Evolutionary conservation across 2,888 invertebrate genomes (phyloP).

Genomic region (Caprella mutica): DNA sequence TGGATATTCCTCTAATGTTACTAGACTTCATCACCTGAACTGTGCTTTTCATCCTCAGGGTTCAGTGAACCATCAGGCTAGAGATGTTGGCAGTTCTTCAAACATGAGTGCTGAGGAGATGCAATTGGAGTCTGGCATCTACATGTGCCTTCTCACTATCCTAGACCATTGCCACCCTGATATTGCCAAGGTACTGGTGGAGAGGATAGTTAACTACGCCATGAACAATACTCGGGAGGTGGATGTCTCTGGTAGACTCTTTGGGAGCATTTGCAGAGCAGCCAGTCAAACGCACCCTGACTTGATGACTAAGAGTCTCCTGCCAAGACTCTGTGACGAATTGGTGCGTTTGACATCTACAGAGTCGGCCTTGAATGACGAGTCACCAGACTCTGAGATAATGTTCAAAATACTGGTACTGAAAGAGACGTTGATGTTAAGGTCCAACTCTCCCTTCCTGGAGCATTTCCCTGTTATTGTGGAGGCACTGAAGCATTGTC

Average conservation of each 20-base stretch:
- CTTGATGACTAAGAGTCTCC: constrained; percentile 56
- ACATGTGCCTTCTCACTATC: constrained; percentile 45
- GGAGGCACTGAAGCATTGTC: constrained; percentile 22
- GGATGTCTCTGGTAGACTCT: constrained; percentile 67
- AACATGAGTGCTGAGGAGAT: constrained; percentile 58
- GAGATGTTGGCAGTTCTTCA: constrained; percentile 39
- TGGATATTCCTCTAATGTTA: too few species aligned
- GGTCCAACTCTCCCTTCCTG: too few species aligned
- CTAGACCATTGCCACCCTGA: constrained; percentile 56
- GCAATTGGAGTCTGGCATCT: constrained; percentile 57
- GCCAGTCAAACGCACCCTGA: constrained; percentile 51
- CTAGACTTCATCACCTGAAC: too few species aligned
- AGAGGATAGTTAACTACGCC: constrained; percentile 59
- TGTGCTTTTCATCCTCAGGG: too few species aligned
- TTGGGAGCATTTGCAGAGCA: constrained; percentile 57
- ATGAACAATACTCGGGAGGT: constrained; percentile 67
- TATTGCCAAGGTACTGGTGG: constrained; percentile 51
- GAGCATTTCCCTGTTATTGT: neutral
- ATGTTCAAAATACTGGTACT: constrained; percentile 64
- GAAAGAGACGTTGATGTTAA: constrained; percentile 51
- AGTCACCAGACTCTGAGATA: constrained; percentile 64
- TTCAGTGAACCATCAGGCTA: too few species aligned
- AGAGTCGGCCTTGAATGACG: constrained; percentile 54
- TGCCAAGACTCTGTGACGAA: constrained; percentile 59
- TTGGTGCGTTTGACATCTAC: constrained; percentile 50